Conservation (phyloP, 2,113 vertebrate genomes). For the Ceratotherium simum region DNA sequence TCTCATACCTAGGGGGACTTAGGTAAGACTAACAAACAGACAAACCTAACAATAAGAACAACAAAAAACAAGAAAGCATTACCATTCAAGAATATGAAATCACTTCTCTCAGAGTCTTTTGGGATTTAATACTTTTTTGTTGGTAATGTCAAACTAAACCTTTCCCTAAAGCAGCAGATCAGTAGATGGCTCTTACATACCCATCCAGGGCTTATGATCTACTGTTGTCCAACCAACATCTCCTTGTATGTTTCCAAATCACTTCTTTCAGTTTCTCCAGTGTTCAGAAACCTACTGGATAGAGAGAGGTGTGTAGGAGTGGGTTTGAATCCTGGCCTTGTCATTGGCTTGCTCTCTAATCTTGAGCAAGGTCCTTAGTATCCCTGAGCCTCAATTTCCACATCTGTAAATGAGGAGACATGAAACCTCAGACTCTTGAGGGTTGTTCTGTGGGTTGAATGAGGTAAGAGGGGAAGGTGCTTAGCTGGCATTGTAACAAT, state of each 20-base stretch:
- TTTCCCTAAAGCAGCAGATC: neutral
- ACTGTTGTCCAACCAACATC: neutral
- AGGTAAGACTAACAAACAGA: conserved; percentile 19
- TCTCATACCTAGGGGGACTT: neutral
- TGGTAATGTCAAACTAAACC: neutral
- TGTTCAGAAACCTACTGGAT: neutral
- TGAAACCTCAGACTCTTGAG: neutral
- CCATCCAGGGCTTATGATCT: neutral
- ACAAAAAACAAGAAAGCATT: neutral
- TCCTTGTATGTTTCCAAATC: neutral
- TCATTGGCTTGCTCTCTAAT: neutral
- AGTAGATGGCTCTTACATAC: neutral
- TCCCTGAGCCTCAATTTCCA: neutral
- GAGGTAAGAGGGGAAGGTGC: neutral
- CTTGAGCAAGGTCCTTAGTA: neutral
- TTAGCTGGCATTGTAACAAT: neutral
- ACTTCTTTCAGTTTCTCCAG: neutral
- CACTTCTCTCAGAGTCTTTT: neutral
- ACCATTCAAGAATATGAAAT: neutral
- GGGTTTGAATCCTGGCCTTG: neutral
- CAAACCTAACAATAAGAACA: neutral
- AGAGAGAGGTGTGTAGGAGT: neutral
- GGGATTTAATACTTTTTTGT: neutral
- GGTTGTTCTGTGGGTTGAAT: neutral
- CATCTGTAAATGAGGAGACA: neutral